Conservation (phyloP, 2,113 vertebrate species). For the Neopipo cinnamomea region DNA sequence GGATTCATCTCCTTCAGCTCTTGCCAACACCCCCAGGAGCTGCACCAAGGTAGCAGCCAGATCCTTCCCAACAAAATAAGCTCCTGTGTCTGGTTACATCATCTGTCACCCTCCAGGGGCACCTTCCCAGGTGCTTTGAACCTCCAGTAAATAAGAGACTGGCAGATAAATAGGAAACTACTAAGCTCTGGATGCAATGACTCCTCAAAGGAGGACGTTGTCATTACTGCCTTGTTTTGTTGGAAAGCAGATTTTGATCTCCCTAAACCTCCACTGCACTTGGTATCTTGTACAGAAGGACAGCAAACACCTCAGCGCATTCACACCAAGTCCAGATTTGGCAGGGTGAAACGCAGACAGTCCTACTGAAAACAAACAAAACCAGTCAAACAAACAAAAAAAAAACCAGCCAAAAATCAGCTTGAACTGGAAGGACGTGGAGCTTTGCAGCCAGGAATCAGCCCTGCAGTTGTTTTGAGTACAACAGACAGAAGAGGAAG, state of each 20-base stretch:
- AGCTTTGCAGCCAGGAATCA: neutral
- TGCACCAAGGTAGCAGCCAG: neutral
- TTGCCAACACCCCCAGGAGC: neutral
- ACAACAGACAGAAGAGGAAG: neutral
- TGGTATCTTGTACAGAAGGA: neutral
- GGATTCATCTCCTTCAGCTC: neutral
- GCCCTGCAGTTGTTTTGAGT: neutral
- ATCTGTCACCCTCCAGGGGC: neutral
- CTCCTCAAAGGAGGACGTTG: neutral
- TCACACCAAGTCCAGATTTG: neutral
- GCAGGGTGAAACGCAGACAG: neutral
- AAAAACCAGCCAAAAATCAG: neutral
- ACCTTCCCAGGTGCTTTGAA: neutral
- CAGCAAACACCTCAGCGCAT: neutral
- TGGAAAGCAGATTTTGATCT: neutral
- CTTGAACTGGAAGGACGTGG: neutral
- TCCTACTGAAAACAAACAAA: neutral
- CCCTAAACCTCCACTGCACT: neutral
- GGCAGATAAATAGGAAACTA: neutral
- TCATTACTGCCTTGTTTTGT: neutral
- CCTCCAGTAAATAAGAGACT: neutral
- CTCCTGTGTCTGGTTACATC: neutral
- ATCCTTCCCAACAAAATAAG: neutral
- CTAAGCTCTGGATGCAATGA: neutral
- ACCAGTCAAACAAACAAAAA: accelerated